Conservation (phyloP, 2,797 vertebrate genomes). For the Pseudochromis fuscus region DNA sequence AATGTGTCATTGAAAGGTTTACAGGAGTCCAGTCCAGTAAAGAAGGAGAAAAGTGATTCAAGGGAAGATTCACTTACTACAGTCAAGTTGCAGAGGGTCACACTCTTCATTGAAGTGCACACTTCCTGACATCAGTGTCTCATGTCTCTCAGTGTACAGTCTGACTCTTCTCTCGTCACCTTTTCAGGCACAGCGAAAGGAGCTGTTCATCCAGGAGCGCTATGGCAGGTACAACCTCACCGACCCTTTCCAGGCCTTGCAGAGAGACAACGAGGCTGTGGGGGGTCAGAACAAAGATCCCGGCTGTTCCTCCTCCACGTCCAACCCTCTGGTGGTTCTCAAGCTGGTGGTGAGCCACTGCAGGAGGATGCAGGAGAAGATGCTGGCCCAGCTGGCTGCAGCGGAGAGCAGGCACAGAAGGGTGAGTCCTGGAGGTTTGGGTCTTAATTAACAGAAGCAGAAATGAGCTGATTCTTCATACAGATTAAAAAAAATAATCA, state of each 20-base stretch:
- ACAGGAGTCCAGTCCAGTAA: no score
- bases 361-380: constrained; percentile 96
- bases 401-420: constrained; percentile 94
- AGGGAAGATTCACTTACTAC: neutral
- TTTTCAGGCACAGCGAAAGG: constrained; percentile 91
- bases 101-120: no score
- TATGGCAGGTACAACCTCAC: constrained; percentile 96
- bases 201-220: constrained; percentile 93
- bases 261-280: constrained; percentile 92
- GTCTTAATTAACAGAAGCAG: neutral
- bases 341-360: constrained; percentile 96
- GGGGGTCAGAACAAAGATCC: constrained; percentile 84
- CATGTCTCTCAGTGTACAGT: no score
- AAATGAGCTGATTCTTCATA: neutral
- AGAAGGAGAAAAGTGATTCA: neutral
- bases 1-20: no score
- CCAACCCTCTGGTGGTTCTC: constrained; percentile 92
- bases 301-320: constrained; percentile 82
- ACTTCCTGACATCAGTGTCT: no score
- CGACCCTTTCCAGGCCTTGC: constrained; percentile 94
- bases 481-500: neutral
- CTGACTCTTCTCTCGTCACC: neutral
- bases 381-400: constrained; percentile 94
- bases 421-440: constrained; percentile 79
- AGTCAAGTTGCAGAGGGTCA: neutral